Base-by-base conservation (phyloP, 2,888 invertebrate genomes). In the Harpagoxenus sublaevis region DNA sequence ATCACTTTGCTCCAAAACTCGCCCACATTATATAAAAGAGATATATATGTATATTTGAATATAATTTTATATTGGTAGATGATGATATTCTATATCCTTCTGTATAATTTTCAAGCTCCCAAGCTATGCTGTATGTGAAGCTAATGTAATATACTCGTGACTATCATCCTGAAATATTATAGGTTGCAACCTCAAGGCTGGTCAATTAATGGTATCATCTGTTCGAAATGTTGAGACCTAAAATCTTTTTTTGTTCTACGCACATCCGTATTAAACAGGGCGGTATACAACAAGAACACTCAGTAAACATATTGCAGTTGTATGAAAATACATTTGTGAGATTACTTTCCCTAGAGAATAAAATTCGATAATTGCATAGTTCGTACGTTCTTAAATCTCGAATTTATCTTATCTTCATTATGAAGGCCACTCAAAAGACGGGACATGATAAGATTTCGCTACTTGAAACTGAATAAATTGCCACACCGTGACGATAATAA, bases 391-490 rank as follows among this genome's bases (percentile, higher is more conserved):
- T 83, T 86, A 85, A 82, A 75, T 63, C 79, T 86, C 60, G 73
- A 89, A 88, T 91, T 85, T 86, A 87, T 89, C 79, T 78, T 86
- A 86, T 82, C 79, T 84, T 84, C 83, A 65, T 89, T 85, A 87
- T 51, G 85, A 91, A 91, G 89, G 89, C 88, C 88, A 90, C 89
- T 88, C 71, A 91, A 91, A 91, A 88, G 84, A 89, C 68, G 87
- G 88, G 85, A 88, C 60, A 57, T 87, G 71, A 85, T 89, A 83
- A 85, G 83, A 85, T 83, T 85, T 84, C 73, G 82, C 81, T 74
- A 84, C 75, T 74, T 75, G 15, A 70, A 89, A 86, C 63, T 53
- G 15, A 85, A 73, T 42, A 55, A 57, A 60, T 57, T 79, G 57
- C 8, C 23, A 28, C 31, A 45, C 1, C 4, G 6, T 45, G 10